These are phyloP conservation scores for Galeopterus variegatus DNA, from an alignment of 2,113 vertebrate genomes.

Conservation along the genomic window DNA sequence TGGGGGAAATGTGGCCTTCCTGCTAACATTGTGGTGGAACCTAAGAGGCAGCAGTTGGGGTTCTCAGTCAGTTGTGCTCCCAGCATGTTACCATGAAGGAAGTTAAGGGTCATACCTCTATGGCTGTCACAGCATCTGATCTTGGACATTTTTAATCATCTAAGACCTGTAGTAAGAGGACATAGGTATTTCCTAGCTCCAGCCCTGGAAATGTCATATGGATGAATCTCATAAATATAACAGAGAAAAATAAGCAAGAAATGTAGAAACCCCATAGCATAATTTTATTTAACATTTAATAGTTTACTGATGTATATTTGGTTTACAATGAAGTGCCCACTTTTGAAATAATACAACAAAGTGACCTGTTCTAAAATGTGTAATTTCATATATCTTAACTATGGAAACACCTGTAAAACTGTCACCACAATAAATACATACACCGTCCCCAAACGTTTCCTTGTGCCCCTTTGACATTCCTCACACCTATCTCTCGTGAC, in stretches of 20 bases:
- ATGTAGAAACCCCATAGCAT: too few relatives aligned
- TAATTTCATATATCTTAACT: not conserved
- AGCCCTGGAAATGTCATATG: too few relatives aligned
- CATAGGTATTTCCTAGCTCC: not conserved
- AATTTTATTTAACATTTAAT: not conserved
- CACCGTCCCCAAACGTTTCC: not conserved
- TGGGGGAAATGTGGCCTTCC: too few relatives aligned
- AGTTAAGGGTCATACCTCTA: not conserved
- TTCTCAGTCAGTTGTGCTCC: not conserved
- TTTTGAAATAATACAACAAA: not conserved
- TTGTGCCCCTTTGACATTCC: not conserved
- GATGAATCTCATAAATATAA: too few relatives aligned
- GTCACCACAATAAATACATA: too few relatives aligned
- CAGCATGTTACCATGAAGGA: not conserved
- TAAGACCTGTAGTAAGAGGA: not conserved
- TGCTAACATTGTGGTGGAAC: not conserved
- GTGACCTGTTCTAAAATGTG: not conserved
- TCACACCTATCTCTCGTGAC: not conserved
- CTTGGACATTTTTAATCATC: not conserved
- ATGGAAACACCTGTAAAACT: not conserved
- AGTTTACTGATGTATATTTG: not conserved
- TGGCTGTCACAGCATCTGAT: not conserved
- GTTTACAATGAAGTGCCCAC: too few relatives aligned
- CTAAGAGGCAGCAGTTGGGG: too few relatives aligned
- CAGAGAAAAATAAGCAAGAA: too few relatives aligned